These are phyloP conservation scores for Hermaeophaga mercurialis DNA, from an alignment of 2,888 invertebrate genomes.

Conservation along the genomic window DNA sequence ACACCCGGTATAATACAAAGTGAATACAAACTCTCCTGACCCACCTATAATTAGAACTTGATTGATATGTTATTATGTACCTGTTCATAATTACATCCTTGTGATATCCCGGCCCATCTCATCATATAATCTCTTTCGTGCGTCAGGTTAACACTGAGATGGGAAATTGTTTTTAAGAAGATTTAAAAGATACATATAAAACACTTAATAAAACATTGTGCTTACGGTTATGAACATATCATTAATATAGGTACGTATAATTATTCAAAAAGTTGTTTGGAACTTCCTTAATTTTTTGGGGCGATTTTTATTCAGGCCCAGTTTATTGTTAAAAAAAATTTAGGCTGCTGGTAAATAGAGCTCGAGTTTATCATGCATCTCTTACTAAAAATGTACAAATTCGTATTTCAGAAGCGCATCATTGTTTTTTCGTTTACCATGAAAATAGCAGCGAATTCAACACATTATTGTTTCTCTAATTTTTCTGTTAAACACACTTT, in stretches of 20 bases:
- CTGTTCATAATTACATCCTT: constrained; percentile 51
- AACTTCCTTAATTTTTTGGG: constrained; percentile 15
- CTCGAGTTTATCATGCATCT: no score
- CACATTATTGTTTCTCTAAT: no score
- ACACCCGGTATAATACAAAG: constrained; percentile 23
- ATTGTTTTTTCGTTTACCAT: no score
- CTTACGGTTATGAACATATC: constrained; percentile 17
- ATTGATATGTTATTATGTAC: constrained; percentile 57
- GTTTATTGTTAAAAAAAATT: no score
- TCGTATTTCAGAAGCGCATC: no score
- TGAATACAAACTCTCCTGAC: constrained; percentile 39
- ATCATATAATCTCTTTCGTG: constrained; percentile 39
- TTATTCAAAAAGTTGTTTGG: constrained; percentile 13
- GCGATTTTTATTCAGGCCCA: not conserved
- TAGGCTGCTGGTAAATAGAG: no score
- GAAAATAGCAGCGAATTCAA: no score
- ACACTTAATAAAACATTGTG: constrained; percentile 21
- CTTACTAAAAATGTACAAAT: no score
- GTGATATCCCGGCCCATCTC: constrained; percentile 39
- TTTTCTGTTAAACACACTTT: no score
- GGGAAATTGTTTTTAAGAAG: constrained; percentile 32
- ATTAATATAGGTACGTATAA: constrained; percentile 21
- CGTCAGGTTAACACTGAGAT: constrained; percentile 31
- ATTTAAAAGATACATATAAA: constrained; percentile 27
- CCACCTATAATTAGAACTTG: constrained; percentile 52